Percentiles rank a stretch among this genome's conserved stretches.
Conservation (phyloP, 2,797 vertebrate genomes). For the Sebastes minor region DNA sequence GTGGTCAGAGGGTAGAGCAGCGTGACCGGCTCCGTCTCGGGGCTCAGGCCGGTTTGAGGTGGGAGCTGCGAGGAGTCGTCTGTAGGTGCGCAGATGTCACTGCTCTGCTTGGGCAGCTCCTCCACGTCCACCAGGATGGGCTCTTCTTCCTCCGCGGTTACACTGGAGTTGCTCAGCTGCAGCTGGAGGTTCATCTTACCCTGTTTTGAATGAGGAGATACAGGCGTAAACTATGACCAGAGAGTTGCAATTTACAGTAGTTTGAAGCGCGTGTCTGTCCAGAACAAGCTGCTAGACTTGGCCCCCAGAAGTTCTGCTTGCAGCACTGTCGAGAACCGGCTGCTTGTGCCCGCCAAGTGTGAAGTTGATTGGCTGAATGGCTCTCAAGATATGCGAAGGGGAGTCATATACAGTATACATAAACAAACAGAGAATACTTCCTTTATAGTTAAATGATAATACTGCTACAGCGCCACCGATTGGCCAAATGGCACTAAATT, state of each 20-base stretch:
- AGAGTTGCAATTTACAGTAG: not conserved
- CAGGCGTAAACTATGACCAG: not conserved
- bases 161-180: conserved; percentile 49
- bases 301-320: too few relatives aligned
- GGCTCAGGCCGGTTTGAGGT: not conserved
- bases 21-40: not conserved
- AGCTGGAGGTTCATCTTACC: conserved; percentile 70
- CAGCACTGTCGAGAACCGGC: too few relatives aligned
- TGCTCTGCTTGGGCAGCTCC: conserved; percentile 58
- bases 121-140: conserved; percentile 81
- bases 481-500: too few relatives aligned
- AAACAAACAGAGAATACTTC: too few relatives aligned
- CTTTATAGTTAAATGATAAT: too few relatives aligned
- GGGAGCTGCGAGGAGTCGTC: not conserved
- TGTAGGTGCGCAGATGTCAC: not conserved
- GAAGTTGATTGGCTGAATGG: too few relatives aligned
- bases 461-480: too few relatives aligned
- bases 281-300: too few relatives aligned
- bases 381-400: too few relatives aligned
- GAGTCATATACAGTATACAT: too few relatives aligned
- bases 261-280: not conserved
- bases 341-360: too few relatives aligned
- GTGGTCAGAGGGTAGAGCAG: conserved; percentile 49
- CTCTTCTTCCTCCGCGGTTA: conserved; percentile 78
- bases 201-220: conserved; percentile 61